Evolutionary conservation across 2,888 invertebrate species (phyloP).

Genomic region (Eupeodes luniger): DNA sequence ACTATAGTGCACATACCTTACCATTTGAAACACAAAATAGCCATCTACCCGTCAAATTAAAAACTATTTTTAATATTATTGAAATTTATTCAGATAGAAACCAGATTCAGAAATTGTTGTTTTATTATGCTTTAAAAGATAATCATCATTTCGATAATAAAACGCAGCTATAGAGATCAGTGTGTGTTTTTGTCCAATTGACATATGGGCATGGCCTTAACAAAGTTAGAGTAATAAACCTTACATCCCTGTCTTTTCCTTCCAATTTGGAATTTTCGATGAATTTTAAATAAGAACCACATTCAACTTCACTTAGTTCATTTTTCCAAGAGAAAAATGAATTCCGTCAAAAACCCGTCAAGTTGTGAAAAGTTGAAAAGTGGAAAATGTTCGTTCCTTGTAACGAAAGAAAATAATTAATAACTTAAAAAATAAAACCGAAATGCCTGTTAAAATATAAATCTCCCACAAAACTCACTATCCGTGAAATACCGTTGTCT

Average conservation of each 20-base stretch:
- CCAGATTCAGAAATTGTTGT: too few species aligned
- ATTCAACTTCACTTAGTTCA: constrained; percentile 52
- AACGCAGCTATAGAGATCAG: too few species aligned
- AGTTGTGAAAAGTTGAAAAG: constrained; percentile 75
- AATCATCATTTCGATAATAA: too few species aligned
- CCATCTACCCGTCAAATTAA: too few species aligned
- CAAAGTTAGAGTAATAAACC: not conserved
- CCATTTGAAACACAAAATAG: too few species aligned
- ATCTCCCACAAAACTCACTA: constrained; percentile 28
- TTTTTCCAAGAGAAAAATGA: constrained; percentile 62
- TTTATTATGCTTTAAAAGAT: too few species aligned
- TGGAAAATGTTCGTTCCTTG: constrained; percentile 69
- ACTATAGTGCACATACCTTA: too few species aligned
- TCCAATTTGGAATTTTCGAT: not conserved
- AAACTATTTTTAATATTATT: too few species aligned
- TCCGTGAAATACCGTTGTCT: constrained; percentile 44
- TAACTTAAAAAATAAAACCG: constrained; percentile 53
- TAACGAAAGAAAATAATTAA: constrained; percentile 57
- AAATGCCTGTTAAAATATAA: constrained; percentile 58
- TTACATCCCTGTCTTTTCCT: not conserved
- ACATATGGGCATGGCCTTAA: too few species aligned
- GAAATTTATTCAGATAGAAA: too few species aligned
- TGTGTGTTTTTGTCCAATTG: too few species aligned
- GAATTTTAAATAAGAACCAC: constrained; percentile 52
- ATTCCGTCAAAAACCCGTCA: constrained; percentile 77